Evolutionary conservation across 2,888 invertebrate genomes (phyloP).

Genomic region (Clivina fossor): DNA sequence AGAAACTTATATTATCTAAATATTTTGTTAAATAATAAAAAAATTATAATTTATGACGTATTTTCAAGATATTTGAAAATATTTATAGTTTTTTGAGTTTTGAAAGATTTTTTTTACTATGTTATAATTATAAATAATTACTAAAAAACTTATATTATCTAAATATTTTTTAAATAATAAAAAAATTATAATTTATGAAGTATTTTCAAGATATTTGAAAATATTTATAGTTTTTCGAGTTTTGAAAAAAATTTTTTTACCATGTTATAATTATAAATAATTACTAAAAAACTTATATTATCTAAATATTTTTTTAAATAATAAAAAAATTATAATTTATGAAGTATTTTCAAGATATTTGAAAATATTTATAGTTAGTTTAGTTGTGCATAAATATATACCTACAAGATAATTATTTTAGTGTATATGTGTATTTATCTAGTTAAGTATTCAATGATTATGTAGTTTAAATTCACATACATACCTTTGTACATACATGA

Average conservation of each 20-base stretch:
- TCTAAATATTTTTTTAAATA: background rate
- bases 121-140: background rate
- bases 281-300: background rate
- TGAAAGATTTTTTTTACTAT: no score
- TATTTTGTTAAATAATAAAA: background rate
- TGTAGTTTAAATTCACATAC: no score
- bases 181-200: background rate
- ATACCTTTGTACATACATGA: no score
- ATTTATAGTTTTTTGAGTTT: background rate
- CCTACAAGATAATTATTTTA: no score
- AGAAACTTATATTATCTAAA: background rate
- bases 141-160: background rate
- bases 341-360: background rate
- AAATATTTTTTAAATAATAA: background rate
- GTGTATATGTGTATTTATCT: no score
- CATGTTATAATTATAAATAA: background rate
- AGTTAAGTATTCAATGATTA: no score
- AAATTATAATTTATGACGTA: background rate
- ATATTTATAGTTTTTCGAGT: background rate
- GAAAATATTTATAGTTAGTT: background rate
- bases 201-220: background rate
- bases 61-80: background rate
- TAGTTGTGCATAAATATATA: no score
- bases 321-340: background rate
- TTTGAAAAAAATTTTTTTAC: no score